Evolutionary conservation across 2,888 invertebrate species (phyloP), one percentile per base, ranked within the genome.

Genomic region (Strigamia transsilvanica): DNA sequence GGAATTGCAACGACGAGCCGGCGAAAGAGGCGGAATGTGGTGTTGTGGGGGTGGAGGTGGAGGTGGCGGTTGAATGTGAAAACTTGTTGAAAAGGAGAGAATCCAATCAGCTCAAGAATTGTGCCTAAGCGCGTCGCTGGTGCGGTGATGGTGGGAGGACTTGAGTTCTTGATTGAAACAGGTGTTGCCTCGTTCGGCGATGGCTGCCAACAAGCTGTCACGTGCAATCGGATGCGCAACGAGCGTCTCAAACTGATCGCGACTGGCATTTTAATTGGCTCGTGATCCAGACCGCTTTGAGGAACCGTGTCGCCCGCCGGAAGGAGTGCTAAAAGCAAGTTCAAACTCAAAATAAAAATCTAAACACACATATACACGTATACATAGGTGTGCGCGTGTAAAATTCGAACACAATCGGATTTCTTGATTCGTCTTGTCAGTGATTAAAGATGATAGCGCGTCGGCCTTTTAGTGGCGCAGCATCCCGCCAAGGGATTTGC

Each of bases 251-350:
- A 32, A 32, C 21, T 77, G 77, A 77, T 77, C 77, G 77, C 77
- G 77, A 34, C 34, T 77, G 77, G 77, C 77, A 77, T 77, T 77
- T 77, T 77, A 77, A 77, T 77, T 77, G 77, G 77, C 77, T 77
- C 34, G 32, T 77, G 77, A 77, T 77, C 77, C 77, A 13, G 32
- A 34, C 34, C 34, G 34, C 34, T 34, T 34, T 34, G 34, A 34
- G 34, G 34, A 34, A 7, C 34, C 34, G 7, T 34, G 34, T 34
- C 34, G 34, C 34, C 34, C 66, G 51, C 51, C 51, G 51, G n/a
- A 18, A 18, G 2, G 51, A 51, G 51, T 18, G 18, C 51, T 34
- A 34, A 34, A 34, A 34, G 34, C 34, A 7, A 34, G 34, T 34
- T 34, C 34, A 34, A 34, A 34, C 34, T 34, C 34, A 7, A 7